Base-by-base conservation (phyloP, 2,888 invertebrate species). In the Calameuta pallipes region DNA sequence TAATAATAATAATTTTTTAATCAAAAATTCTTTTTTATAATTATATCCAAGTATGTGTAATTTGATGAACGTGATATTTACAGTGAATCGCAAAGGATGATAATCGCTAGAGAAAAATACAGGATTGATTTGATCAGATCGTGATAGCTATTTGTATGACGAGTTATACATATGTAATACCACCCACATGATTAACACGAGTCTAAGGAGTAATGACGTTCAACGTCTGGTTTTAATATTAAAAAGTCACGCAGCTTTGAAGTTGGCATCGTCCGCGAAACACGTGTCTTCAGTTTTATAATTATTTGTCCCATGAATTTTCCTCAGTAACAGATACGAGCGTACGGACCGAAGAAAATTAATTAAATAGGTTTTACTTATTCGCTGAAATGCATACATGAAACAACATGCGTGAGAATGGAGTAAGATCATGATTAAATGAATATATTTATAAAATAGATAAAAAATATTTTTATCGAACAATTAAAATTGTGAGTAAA, bases 251-350 rank as follows among this genome's bases (percentile, higher is more conserved):
- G 76, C 75, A 75, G 81, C 79, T 87, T 85, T 83, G 83, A 85
- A 82, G 83, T 87, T 83, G 85, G 83, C 84, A 83, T 81, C 35
- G 70, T 75, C 74, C 77, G 80, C 77, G 68, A 75, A 69, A 75
- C 85, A 85, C 82, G 83, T 83, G 84, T 68, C 80, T 36, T 71
- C 73, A 77, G 79, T 82, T 83, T 84, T 80, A 74, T 82, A 30
- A 69, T 4, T 11, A 4, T n/a, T 23, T 31, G 41, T 74, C 34
- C 76, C 56, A 70, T 70, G 35, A 76, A 74, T 74, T 78, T 82
- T 82, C 78, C 71, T 36, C 70, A 56, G 56, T 9, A 9, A 56
- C 6, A 56, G 56, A 56, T 9, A 56, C 0, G 23, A 56, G 23
- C 9, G 9, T 23, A 23, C 9, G 15, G 41, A 9, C 6, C 9